These are phyloP conservation scores for Cerastis leucographa DNA, from an alignment of 2,888 invertebrate species.

Conservation along the genomic window DNA sequence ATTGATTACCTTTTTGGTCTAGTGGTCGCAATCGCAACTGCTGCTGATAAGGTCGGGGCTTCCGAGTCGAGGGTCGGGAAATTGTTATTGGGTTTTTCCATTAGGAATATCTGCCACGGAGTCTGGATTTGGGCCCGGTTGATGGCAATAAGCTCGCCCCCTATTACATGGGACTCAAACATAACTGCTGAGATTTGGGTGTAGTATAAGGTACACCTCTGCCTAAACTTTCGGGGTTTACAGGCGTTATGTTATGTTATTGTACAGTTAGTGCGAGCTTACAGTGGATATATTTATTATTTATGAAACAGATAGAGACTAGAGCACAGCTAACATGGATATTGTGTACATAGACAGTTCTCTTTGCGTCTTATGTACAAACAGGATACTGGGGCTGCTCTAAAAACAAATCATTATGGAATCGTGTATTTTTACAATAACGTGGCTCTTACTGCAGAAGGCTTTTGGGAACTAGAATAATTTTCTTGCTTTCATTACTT, in stretches of 20 bases:
- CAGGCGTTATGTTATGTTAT: not conserved
- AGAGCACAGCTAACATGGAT: not conserved
- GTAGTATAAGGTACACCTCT: no score
- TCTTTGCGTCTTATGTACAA: not conserved
- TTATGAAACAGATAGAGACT: constrained; percentile 6
- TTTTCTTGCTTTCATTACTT: not conserved
- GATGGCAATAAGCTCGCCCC: no score
- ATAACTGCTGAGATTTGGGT: no score
- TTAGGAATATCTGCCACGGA: no score
- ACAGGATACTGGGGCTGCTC: not conserved
- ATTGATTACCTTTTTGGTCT: no score
- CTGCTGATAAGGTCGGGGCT: no score
- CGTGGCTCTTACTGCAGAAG: not conserved
- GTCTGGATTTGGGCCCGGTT: no score
- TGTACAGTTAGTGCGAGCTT: not conserved
- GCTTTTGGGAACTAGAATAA: not conserved
- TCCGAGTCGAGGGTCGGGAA: no score
- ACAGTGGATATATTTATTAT: constrained; percentile 7
- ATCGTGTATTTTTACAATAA: not conserved
- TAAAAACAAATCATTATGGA: not conserved
- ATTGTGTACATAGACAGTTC: not conserved
- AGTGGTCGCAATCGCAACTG: no score
- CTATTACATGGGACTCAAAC: no score
- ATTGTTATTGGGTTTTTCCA: no score
- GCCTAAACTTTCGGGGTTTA: no score